Conservation (phyloP, 2,113 vertebrate species). For the Cyanoliseus patagonus region DNA sequence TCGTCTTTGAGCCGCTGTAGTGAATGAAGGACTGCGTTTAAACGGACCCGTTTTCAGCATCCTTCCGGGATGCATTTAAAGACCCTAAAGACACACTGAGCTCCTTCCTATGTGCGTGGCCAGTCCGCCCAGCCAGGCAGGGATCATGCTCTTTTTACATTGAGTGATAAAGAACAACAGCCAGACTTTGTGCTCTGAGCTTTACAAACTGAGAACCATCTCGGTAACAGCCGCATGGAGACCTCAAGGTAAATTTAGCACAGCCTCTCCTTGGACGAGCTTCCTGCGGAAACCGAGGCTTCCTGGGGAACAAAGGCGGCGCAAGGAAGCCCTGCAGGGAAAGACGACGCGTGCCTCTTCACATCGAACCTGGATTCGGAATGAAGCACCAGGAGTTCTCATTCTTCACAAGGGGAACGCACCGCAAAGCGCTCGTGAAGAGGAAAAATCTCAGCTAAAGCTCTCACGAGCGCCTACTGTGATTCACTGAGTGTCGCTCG, state of each 20-base stretch:
- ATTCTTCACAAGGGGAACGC: not conserved
- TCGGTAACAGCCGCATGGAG: not conserved
- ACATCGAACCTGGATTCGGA: not conserved
- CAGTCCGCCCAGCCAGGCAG: not conserved
- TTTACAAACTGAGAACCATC: not conserved
- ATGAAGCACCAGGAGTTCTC: fast-evolving
- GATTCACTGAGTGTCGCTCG: not conserved
- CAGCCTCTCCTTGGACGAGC: not conserved
- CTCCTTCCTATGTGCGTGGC: not conserved
- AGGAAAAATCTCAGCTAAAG: not conserved
- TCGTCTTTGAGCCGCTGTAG: not conserved
- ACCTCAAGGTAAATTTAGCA: not conserved
- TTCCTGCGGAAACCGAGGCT: not conserved
- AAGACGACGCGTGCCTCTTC: fast-evolving
- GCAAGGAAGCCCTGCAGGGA: not conserved
- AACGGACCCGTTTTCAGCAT: not conserved
- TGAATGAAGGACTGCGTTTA: not conserved
- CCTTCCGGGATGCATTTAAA: not conserved
- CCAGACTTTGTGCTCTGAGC: not conserved
- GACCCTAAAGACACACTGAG: not conserved
- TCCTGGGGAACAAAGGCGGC: not conserved
- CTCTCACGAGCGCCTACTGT: not conserved
- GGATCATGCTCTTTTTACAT: not conserved
- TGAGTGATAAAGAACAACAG: not conserved
- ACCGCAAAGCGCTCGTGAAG: fast-evolving